Evolutionary conservation across 2,888 invertebrate species (phyloP), one percentile per base, ranked within the genome.

Genomic region (Cantharis rufa): DNA sequence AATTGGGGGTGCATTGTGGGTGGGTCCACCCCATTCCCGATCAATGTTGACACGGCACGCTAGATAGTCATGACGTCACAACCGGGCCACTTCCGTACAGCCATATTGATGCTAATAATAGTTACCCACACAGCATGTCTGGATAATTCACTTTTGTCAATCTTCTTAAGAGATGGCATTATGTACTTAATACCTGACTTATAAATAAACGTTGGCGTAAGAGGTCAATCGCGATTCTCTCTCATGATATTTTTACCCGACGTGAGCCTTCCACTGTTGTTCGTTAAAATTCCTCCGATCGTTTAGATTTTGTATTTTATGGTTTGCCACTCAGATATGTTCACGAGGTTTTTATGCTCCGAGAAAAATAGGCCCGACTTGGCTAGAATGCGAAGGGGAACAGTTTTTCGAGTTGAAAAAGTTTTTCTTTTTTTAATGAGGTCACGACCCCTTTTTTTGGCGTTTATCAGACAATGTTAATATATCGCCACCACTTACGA

Each of bases 31-130:
- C 82, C 82, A 80, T 82, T 78, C 76, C 82, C 83, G 82, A 83
- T 87, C 87, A 87, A 87, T 87, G 87, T 87, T 87, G 86, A 87
- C 86, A 86, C 86, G 86, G 84, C 85, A 86, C 86, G 86, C 87
- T 84, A 86, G 85, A 84, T 82, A 78, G 78, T 80, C 78, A 71
- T 80, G 80, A 80, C 81, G 81, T 81, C 78, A 79, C 78, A 78
- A 77, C 76, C 79, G 80, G 82, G 82, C 83, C 79, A 83, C 83
- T 83, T 84, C 83, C 83, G 82, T 80, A 80, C 81, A 80, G 82
- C 83, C 83, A 83, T 84, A 81, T 83, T 84, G 83, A 71, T 77
- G 70, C 78, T 80, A 79, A 79, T 79, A 78, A 76, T 78, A 78
- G 76, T 74, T 62, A 62, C 48, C n/a, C 48, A 48, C 64, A 70